These are phyloP conservation scores for Bombus ignitus DNA, from an alignment of 1,140 invertebrate genomes.

Conservation along the genomic window DNA sequence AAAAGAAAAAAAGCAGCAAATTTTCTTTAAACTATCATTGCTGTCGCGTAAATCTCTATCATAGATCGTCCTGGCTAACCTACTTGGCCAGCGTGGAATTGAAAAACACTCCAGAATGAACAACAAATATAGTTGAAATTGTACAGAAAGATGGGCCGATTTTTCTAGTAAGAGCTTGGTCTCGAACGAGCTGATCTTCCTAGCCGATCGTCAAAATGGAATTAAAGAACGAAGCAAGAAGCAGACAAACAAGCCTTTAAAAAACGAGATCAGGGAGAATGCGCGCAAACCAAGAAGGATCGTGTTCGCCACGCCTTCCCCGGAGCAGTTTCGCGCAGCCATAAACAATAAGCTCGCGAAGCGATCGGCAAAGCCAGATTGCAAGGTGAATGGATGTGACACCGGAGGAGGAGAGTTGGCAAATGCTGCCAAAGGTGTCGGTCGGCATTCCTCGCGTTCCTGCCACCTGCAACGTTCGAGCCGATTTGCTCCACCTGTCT, in stretches of 20 bases:
- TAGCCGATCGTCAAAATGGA: background rate
- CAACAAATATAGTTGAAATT: background rate
- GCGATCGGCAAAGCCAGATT: slow-evolving; percentile 35
- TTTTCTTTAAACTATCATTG: too few species aligned
- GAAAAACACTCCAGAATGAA: background rate
- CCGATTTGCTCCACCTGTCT: slow-evolving; percentile 63
- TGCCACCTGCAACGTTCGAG: slow-evolving; percentile 51
- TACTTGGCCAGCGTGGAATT: too few species aligned
- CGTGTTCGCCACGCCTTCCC: background rate
- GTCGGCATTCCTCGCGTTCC: slow-evolving; percentile 60
- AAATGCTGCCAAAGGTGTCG: slow-evolving; percentile 61
- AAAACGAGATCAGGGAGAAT: background rate
- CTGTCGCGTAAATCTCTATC: too few species aligned
- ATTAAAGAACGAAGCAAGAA: background rate
- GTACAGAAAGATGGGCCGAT: background rate
- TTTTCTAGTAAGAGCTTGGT: background rate
- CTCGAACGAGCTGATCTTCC: background rate
- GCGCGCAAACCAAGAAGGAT: slow-evolving; percentile 1
- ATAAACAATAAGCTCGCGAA: slow-evolving; percentile 54
- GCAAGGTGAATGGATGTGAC: slow-evolving; percentile 64
- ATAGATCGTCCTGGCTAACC: too few species aligned
- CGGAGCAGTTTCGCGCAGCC: background rate
- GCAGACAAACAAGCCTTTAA: too few species aligned
- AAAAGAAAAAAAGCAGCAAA: too few species aligned
- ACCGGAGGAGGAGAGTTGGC: slow-evolving; percentile 47